Conservation (phyloP, 2,113 vertebrate genomes). For the Hyaena hyaena region DNA sequence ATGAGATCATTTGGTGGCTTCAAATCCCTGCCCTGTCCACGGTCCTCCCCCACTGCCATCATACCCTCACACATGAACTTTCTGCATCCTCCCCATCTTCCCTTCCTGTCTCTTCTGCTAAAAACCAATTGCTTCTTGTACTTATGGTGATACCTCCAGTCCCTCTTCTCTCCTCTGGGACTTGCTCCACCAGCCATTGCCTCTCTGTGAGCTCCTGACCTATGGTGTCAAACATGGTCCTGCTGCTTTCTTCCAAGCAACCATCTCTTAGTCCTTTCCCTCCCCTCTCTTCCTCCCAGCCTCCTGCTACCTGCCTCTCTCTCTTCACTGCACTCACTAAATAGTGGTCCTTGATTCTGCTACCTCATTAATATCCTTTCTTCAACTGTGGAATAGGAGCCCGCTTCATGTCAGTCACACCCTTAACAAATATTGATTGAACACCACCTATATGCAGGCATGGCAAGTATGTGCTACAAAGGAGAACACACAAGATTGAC, state of each 20-base stretch:
- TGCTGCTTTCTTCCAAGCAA: background rate
- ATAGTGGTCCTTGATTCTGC: background rate
- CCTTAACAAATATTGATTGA: background rate
- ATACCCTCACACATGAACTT: background rate
- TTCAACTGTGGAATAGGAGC: background rate
- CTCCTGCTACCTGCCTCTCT: background rate
- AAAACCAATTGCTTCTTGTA: background rate
- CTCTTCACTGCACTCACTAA: background rate
- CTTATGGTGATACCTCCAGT: background rate
- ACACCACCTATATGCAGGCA: background rate
- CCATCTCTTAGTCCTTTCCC: background rate
- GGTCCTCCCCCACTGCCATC: background rate
- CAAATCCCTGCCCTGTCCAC: background rate
- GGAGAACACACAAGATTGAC: background rate
- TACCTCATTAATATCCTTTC: background rate
- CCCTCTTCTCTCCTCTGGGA: background rate
- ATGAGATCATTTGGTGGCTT: background rate
- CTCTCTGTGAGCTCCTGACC: background rate
- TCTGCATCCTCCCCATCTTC: background rate
- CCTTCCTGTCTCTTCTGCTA: background rate
- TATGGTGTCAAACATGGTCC: background rate
- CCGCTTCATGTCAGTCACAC: background rate
- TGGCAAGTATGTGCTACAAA: background rate
- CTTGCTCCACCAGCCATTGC: background rate
- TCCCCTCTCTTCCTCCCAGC: background rate